Conservation (phyloP, 1,140 invertebrate genomes). For the Drosophila saltans region DNA sequence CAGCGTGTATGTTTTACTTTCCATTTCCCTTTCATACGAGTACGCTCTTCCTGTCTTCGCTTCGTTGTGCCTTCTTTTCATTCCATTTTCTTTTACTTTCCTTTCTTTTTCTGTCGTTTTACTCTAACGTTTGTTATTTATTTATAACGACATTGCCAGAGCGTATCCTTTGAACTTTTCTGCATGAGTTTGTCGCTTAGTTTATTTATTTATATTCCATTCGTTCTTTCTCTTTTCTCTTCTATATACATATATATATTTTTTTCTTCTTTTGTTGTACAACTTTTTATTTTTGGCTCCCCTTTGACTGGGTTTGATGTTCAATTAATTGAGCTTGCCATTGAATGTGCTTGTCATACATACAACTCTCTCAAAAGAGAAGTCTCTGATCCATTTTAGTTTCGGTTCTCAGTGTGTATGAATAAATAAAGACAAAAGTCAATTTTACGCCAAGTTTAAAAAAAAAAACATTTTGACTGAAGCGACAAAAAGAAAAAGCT, state of each 20-base stretch:
- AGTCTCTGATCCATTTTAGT: not conserved
- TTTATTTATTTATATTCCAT: slow-evolving; percentile 55
- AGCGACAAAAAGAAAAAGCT: slow-evolving; percentile 26
- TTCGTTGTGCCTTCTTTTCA: not conserved
- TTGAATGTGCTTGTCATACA: slow-evolving; percentile 37
- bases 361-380: not conserved
- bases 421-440: not conserved
- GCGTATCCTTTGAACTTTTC: slow-evolving; percentile 77
- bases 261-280: slow-evolving; percentile 12
- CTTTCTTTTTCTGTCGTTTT: slow-evolving; percentile 37
- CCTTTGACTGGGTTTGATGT: slow-evolving; percentile 60
- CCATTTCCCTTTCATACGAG: slow-evolving; percentile 49
- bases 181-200: slow-evolving; percentile 72
- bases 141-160: slow-evolving; percentile 72
- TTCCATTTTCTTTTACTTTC: slow-evolving; percentile 15
- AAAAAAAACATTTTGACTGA: slow-evolving; percentile 3
- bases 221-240: slow-evolving; percentile 13
- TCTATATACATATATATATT: not conserved
- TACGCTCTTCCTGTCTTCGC: slow-evolving; percentile 33
- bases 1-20: slow-evolving; percentile 32
- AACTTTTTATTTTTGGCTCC: slow-evolving; percentile 20
- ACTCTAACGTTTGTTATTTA: slow-evolving; percentile 78
- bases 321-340: slow-evolving; percentile 70
- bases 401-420: not conserved
- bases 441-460: not conserved